Base-by-base conservation (phyloP, 1,140 invertebrate genomes). In the Meteorus sp. region DNA sequence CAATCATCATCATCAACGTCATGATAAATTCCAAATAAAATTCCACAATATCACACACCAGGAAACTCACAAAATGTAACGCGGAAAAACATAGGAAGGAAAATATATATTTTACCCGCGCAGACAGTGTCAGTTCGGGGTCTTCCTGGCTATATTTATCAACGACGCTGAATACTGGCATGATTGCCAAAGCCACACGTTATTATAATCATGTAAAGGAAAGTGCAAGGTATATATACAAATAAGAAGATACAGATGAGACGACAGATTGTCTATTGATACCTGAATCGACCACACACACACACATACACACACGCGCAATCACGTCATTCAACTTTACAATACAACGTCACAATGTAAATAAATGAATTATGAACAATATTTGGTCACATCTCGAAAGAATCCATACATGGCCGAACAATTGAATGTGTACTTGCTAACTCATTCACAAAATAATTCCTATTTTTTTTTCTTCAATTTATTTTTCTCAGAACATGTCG, bases 91-190 rank as follows among this genome's bases (percentile, higher is more conserved):
- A 27, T 48, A 33, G 33, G 13, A 35, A 8, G 22, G 19, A 15
- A 31, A 31, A 50, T 50, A 50, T 50, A 13, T 33, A 33, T 35
- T 31, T 35, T 33, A 51, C n/a, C 19, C 11, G 22, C 9, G 15
- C 37, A 56, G 54, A 56, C 54, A 56, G 44, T 56, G 54, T 56
- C 31, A 37, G 50, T 27, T 23, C 35, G 29, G 59, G 57, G 56
- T 47, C 31, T n/a, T n/a, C 48, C 44, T 59, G 63, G 61, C 62
- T 73, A 73, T 68, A 73, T 72, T 73, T 73, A 73, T 57, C 69
- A 52, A 25, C 50, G 51, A 29, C 57, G 50, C 9, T 62, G 64
- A 56, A 69, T 64, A 67, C 59, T 71, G 69, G 70, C 64, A 59
- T 51, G 48, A 63, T 59, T 71, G 65, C 71, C 64, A 62, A 66